A percentile compares a stretch with the other conserved stretches of the same genome.
These are phyloP conservation scores for Atlantisia rogersi DNA, from an alignment of 2,113 vertebrate species.

Conservation along the genomic window DNA sequence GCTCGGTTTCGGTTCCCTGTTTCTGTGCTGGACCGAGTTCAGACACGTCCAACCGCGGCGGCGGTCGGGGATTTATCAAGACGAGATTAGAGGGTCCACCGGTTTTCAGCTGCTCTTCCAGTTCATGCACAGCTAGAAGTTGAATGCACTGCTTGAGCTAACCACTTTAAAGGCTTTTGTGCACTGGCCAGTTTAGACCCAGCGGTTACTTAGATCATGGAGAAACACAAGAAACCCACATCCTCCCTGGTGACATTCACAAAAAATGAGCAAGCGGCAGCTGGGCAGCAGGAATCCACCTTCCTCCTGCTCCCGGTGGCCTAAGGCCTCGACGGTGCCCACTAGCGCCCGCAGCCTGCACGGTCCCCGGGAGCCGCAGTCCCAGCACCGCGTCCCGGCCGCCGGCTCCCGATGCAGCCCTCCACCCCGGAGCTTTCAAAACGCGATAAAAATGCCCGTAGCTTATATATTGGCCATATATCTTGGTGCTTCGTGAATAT, in stretches of 20 bases:
- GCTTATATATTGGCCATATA: neutral
- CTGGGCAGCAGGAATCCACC: neutral
- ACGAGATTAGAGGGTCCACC: neutral
- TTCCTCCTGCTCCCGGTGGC: neutral
- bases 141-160: neutral
- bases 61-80: neutral
- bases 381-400: neutral
- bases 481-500: neutral
- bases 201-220: constrained; percentile 38
- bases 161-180: constrained; percentile 9
- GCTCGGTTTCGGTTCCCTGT: neutral
- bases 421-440: neutral
- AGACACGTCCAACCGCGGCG: neutral
- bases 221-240: constrained; percentile 56
- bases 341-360: neutral
- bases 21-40: neutral
- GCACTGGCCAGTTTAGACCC: neutral
- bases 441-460: neutral
- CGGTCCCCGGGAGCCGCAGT: too few relatives aligned
- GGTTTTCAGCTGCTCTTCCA: neutral
- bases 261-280: neutral
- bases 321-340: neutral
- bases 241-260: constrained; percentile 37
- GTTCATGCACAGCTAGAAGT: neutral
- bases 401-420: neutral